Evolutionary conservation across 2,113 vertebrate genomes (phyloP).

Genomic region (Orcinus orca): DNA sequence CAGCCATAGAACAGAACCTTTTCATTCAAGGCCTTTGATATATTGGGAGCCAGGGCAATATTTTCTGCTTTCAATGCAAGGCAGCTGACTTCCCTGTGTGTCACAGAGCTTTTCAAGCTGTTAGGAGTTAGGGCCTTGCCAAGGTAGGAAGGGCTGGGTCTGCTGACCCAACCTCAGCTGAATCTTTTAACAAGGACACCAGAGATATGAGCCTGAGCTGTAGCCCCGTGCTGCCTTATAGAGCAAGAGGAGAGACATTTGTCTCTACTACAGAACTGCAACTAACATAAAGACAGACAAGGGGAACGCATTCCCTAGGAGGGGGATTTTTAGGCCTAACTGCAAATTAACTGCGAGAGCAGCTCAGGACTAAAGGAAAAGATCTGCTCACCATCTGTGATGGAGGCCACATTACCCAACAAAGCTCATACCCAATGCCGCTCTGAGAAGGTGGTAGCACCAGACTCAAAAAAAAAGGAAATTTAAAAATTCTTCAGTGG

Average conservation of each 20-base stretch:
- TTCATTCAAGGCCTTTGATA: not conserved
- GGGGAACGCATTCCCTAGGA: too few relatives aligned
- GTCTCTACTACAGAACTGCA: not conserved
- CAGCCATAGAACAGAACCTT: not conserved
- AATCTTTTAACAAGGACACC: not conserved
- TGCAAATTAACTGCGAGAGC: not conserved
- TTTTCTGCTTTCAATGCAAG: not conserved
- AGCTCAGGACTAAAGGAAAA: not conserved
- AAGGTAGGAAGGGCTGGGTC: not conserved
- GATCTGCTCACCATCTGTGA: not conserved
- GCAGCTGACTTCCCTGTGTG: not conserved
- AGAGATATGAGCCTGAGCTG: too few relatives aligned
- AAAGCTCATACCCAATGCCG: not conserved
- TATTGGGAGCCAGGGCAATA: not conserved
- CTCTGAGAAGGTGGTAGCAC: not conserved
- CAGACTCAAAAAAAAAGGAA: not conserved
- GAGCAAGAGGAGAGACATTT: too few relatives aligned
- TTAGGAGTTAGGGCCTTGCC: not conserved
- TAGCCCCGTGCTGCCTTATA: not conserved
- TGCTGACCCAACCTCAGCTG: not conserved
- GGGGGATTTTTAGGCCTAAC: not conserved
- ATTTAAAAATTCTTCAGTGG: not conserved
- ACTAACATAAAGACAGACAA: not conserved
- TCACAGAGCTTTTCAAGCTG: not conserved
- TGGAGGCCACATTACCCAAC: not conserved